Base-by-base conservation (phyloP, 2,797 vertebrate genomes). In the Clarias platycephalus region DNA sequence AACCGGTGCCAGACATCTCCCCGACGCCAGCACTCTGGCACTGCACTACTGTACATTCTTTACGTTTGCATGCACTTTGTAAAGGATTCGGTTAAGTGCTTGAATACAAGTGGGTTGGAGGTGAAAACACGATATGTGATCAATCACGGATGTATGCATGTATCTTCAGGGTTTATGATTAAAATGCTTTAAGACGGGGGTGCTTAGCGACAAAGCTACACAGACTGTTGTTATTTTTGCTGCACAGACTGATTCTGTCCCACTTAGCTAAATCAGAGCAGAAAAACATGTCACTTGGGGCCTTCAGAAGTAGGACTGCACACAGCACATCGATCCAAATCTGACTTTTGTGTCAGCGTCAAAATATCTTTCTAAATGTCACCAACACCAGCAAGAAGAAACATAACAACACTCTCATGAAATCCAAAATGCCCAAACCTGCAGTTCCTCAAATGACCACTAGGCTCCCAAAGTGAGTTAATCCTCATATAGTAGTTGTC, bases 1-100 rank as follows among this genome's bases (percentile, higher is more conserved):
- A 67, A 66, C 2, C 53, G 40, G 18, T 44, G 22, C 18, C 22
- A 60, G 76, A 62, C 40, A n/a, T n/a, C 77, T 34, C 37, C 53
- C 55, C 63, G 72, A 78, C 15, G 34, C 55, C 72, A 68, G 16
- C 37, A 64, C 18, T 81, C 53, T 62, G 28, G 71, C 53, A 24
- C n/a, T 74, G 22, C 49, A 64, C 53, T 68, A 34, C 49, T 80
- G 63, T 68, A 34, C 7, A 26, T 49, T 80, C 53, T 24, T 31
- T 1, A 63, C 5, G 55, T 31, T 75, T 80, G 68, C 71, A 31
- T 74, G 57, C 20, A 16, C 79, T 71, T 84, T 72, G 24, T 70
- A 58, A 24, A 60, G 20, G 18, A 49, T 67, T 67, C 12, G 55
- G 58, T 5, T 49, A 49, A 49, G 49, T 75, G 55, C 67, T 53